A percentile compares a stretch with the other conserved stretches of the same genome.
These are phyloP conservation scores for Tympanoctomys barrerae DNA, from an alignment of 2,797 vertebrate species.

Conservation along the genomic window DNA sequence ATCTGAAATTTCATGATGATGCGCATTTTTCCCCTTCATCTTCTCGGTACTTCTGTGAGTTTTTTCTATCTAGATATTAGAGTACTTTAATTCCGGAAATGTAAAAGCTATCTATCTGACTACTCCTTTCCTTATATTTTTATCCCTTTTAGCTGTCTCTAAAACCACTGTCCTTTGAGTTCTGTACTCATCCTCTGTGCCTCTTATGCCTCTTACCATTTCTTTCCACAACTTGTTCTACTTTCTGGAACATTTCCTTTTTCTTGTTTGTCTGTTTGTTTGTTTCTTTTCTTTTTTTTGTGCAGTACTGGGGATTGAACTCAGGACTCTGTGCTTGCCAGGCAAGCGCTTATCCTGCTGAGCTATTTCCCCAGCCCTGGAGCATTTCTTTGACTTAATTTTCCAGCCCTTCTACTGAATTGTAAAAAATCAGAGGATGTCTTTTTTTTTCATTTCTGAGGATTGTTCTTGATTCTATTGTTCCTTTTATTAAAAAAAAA, in stretches of 20 bases:
- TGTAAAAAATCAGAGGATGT: background rate
- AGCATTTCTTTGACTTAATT: background rate
- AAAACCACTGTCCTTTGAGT: background rate
- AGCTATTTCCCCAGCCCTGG: no score
- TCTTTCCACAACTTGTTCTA: background rate
- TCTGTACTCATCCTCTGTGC: background rate
- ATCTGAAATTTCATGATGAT: background rate
- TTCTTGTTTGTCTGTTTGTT: no score
- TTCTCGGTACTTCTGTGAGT: background rate
- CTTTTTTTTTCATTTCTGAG: conserved; percentile 31
- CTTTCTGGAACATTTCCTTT: background rate
- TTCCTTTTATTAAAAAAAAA: background rate
- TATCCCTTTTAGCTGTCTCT: background rate
- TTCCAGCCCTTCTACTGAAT: background rate
- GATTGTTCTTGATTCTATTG: background rate
- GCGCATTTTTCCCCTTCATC: background rate
- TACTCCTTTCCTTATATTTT: background rate
- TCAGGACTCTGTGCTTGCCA: no score
- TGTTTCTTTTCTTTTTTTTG: no score
- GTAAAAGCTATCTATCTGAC: background rate
- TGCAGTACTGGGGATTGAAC: no score
- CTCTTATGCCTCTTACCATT: background rate
- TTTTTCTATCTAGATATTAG: background rate
- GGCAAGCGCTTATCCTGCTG: no score
- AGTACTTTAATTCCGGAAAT: background rate